Base-by-base conservation (phyloP, 1,140 invertebrate genomes). In the Tigriopus japonicus region DNA sequence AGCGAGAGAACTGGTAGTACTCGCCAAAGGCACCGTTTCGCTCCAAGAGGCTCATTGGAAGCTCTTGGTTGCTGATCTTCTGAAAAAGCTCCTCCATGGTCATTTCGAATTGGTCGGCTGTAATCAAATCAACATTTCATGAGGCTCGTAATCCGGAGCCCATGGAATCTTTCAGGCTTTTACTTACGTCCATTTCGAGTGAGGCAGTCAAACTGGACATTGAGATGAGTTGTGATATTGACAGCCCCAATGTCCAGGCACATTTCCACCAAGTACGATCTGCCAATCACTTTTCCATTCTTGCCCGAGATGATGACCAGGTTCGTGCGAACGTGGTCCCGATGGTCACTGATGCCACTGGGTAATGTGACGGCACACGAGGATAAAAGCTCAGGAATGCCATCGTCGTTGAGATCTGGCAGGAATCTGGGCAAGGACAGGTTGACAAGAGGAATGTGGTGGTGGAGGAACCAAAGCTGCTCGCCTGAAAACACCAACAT, bases 71-170 rank as follows among this genome's bases (percentile, higher is more conserved):
- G 15, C 14, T 54, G 6, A 24, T 24, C 24, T 54, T 54, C 14
- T 17, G 14, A 14, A 21, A 54, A 6, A 54, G 24, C 24, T 54
- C 52, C 14, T 54, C 52, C 6, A 21, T n/a, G 14, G 52, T 21
- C 52, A 54, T 54, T 54, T 54, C 52, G 24, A 54, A 54, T 24
- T 54, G 52, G 24, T 54, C 52, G 15, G 52, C 52, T 54, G 24
- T n/a, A 21, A n/a, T 21, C n/a, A 54, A 24, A 19, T 19, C 17
- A 54, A 49, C 28, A 35, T 35, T 35, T 35, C 9, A 49, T 49
- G 45, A 21, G 45, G 21, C n/a, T 21, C 45, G 12, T 49, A 2
- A 15, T 49, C 45, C 10, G 10, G 15, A 43, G 15, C 42, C 15
- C 42, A 43, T 10, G 15, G 15, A 43, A 12, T 12, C 10, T 43